phyloP scores from a whole-genome alignment of 2,888 invertebrate species.

The Formica aserva region DNA sequence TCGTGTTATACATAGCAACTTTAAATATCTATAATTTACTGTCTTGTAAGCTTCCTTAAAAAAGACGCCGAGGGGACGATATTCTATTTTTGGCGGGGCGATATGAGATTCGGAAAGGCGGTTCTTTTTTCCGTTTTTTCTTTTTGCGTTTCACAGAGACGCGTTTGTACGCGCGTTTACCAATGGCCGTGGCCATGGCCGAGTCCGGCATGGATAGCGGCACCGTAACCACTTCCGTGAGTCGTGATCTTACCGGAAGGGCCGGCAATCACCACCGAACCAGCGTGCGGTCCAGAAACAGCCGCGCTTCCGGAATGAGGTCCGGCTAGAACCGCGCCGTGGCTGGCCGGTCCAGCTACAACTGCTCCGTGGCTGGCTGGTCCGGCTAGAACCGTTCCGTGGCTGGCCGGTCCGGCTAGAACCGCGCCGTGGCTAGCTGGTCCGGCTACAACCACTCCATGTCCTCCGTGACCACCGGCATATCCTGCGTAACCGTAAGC shows the following conservation, averaged over 20 bases:
- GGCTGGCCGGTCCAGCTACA: slow-evolving; percentile 81
- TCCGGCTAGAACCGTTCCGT: slow-evolving; percentile 79
- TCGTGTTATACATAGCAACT: slow-evolving; percentile 37
- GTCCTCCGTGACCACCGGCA: slow-evolving; percentile 73
- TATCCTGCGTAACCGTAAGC: slow-evolving; percentile 72
- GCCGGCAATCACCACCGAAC: slow-evolving; percentile 83
- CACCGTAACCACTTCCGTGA: slow-evolving; percentile 83
- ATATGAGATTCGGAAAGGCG: neutral
- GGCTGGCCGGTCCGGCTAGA: slow-evolving; percentile 80
- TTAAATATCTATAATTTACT: slow-evolving; percentile 16
- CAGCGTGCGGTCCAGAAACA: slow-evolving; percentile 81
- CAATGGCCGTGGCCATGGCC: slow-evolving; percentile 74
- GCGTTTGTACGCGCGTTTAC: slow-evolving; percentile 48
- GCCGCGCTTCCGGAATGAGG: slow-evolving; percentile 83
- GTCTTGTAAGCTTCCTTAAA: slow-evolving; percentile 1
- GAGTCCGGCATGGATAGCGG: slow-evolving; percentile 80
- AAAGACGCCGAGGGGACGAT: neutral
- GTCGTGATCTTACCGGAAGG: slow-evolving; percentile 84
- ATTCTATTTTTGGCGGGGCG: neutral
- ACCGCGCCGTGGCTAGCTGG: slow-evolving; percentile 82
- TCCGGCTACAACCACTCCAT: slow-evolving; percentile 79
- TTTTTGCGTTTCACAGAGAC: neutral
- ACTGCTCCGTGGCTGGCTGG: slow-evolving; percentile 44
- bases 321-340: slow-evolving; percentile 81
- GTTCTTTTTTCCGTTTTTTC: neutral